Evolutionary conservation across 2,888 invertebrate genomes (phyloP).

Genomic region (Metalampra italica): DNA sequence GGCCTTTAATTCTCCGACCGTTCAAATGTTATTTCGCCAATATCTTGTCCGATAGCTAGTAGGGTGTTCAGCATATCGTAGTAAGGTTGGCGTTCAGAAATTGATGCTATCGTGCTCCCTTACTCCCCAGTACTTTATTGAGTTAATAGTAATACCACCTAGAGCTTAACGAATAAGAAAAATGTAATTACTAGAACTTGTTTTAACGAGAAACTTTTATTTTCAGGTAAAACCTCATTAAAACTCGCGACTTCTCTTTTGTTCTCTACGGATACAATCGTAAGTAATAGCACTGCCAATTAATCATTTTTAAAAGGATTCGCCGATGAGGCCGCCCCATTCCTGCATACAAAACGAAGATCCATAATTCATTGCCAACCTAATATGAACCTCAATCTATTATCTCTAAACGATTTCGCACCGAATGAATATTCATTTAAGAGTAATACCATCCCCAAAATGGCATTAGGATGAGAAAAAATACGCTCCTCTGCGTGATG

Average conservation of each 20-base stretch:
- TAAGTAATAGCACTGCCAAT: constrained; percentile 27
- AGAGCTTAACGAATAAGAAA: no score
- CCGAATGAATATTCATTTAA: constrained; percentile 75
- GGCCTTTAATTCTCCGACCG: no score
- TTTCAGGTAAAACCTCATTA: constrained; percentile 26
- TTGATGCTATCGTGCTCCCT: no score
- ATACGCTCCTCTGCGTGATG: constrained; percentile 47
- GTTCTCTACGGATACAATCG: constrained; percentile 12
- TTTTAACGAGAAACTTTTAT: constrained; percentile 16
- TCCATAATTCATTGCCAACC: constrained; percentile 62
- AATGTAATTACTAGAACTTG: background rate
- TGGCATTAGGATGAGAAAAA: constrained; percentile 64
- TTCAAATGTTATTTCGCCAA: no score
- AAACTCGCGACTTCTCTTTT: constrained; percentile 7
- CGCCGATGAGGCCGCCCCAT: constrained; percentile 35
- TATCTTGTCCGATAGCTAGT: no score
- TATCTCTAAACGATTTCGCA: constrained; percentile 75
- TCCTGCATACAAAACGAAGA: constrained; percentile 52
- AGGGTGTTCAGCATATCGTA: no score
- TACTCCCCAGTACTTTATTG: no score
- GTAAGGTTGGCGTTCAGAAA: no score
- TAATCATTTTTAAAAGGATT: constrained; percentile 40
- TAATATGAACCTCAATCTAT: constrained; percentile 73
- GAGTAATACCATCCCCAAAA: constrained; percentile 69
- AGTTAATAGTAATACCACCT: no score